These are phyloP conservation scores for Hafferia zeledoni DNA, from an alignment of 2,797 vertebrate species.

Conservation along the genomic window DNA sequence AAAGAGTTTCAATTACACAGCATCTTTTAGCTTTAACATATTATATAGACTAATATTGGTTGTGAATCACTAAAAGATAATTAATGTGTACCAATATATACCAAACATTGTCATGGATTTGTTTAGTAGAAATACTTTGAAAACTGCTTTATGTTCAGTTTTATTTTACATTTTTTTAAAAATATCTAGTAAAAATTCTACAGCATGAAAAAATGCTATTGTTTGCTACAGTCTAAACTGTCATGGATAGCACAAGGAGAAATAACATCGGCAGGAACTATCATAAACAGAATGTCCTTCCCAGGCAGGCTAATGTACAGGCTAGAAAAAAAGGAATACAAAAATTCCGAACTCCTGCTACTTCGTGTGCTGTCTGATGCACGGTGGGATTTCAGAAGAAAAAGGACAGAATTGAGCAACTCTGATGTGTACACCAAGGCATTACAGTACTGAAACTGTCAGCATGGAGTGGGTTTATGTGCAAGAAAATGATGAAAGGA, in stretches of 20 bases:
- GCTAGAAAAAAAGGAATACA: neutral
- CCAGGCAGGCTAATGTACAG: neutral
- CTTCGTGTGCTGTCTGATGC: neutral
- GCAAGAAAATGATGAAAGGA: neutral
- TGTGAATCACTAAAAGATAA: neutral
- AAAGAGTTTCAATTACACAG: neutral
- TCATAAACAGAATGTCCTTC: neutral
- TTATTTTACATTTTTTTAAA: neutral
- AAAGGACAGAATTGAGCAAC: neutral
- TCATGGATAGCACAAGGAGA: neutral
- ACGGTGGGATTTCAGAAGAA: neutral
- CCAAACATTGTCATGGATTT: neutral
- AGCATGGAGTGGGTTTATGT: neutral
- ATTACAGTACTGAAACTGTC: neutral
- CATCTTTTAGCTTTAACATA: neutral
- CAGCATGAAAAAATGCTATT: neutral
- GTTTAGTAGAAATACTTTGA: neutral
- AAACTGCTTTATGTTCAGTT: neutral
- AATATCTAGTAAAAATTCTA: neutral
- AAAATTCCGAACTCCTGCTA: neutral
- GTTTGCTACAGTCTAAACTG: neutral
- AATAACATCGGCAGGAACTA: neutral
- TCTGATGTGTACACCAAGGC: neutral
- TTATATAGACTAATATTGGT: neutral
- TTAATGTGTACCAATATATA: neutral